Base-by-base conservation (phyloP, 35 echinoderm and acorn worm species). In the Ophiothrix spiculata region DNA sequence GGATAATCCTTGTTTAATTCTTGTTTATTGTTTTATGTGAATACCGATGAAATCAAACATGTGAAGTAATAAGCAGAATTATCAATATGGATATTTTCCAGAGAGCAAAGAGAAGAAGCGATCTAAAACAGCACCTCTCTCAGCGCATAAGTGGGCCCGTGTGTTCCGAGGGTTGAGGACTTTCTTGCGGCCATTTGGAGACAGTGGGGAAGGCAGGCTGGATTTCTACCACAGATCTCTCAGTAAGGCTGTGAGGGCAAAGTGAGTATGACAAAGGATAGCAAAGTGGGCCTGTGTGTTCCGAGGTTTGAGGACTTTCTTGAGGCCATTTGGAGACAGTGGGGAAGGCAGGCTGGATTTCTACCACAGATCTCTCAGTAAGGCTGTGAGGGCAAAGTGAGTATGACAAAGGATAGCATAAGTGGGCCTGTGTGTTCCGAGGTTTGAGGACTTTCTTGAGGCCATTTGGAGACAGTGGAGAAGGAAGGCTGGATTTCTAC, bases 311-410 rank as follows among this genome's bases (percentile, higher is more conserved):
- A 95, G 91, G 81, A 88, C 88, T 13, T 95, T 95, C 42, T 74
- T 91, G 16, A 64, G 88, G 19, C 93, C 93, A 16, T 95, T 95
- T 88, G 93, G 93, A 31, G 94, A 97, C 56, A 97, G 95, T 42
- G 95, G 95, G 37, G 95, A 97, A 81, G 95, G 95, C 14, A 89
- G 95, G 42, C 80, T 97, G 21, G 95, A 97, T 73, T 97, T 97
- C 85, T 97, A 97, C 32, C 95, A 97, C 54, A 87, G 95, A 6
- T 93, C 95, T 21, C 83, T 85, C 63, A 85, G 83, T 64, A 85
- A 85, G 25, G 64, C 83, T 21, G 83, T 85, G 11, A 85, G 83
- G 32, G 56, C 36, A 25, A 85, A 85, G 56, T 85, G 75, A 75
- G 83, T 79, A 23, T 75, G n/a, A n/a, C n/a, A n/a, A n/a, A n/a